Base-by-base conservation (phyloP, 2,113 vertebrate species). In the Epinephelus cyanopodus region DNA sequence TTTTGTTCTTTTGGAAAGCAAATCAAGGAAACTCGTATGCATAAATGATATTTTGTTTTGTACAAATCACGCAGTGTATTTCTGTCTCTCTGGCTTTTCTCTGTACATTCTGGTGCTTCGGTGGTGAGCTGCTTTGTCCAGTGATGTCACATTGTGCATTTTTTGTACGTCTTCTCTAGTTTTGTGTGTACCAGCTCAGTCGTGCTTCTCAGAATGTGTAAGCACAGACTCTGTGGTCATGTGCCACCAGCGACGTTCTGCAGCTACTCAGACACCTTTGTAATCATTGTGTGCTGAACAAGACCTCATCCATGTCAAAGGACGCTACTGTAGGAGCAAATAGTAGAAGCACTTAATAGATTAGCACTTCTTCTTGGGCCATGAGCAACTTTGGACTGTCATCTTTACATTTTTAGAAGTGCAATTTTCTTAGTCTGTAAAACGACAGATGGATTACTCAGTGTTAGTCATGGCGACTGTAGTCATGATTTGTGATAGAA, bases 71-170 rank as follows among this genome's bases (percentile, higher is more conserved):
- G 79, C 70, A 70, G 53, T 84, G 69, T 86, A 58, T 53, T 80
- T 87, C 76, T 82, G 84, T 77, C 76, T 80, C 69, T 80, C 73
- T 74, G 48, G 50, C 81, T 86, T 74, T 60, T 71, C 48, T 83
- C 25, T 86, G 78, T 88, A 82, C 65, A 79, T 84, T 85, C 56
- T 89, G 86, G 84, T 93, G 91, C 89, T 93, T 88, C 74, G 19
- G 62, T 89, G 87, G 81, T 93, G 76, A 90, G 74, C 84, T 88
- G 82, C 79, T 86, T 79, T 67, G 83, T 86, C 77, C 74, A 71
- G 86, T 91, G 82, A 85, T 86, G 82, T 93, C 81, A 87, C 67
- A 80, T 65, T 84, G 80, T 82, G 67, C 53, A 42, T 81, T 61
- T 62, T 45, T 63, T 54, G 50, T 74, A 67, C 18, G 5, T 65